A percentile compares a stretch with the other conserved stretches of the same genome.
Conservation (phyloP, 2,113 vertebrate species). For the Siniperca chuatsi region DNA sequence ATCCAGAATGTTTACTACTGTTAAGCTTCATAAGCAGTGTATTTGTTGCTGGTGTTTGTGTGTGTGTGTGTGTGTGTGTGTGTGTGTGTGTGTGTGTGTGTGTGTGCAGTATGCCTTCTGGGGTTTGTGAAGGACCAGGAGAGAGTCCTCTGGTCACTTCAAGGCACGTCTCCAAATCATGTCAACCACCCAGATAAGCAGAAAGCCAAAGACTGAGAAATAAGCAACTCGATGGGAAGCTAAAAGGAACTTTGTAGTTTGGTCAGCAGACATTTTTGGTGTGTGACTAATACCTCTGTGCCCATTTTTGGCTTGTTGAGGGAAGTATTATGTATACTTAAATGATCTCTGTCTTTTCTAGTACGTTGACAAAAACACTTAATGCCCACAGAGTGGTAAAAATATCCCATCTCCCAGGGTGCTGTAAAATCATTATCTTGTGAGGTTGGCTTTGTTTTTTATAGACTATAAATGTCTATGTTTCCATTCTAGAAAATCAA, state of each 20-base stretch:
- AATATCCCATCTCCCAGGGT: slow-evolving; percentile 64
- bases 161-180: slow-evolving; percentile 43
- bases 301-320: slow-evolving; percentile 49
- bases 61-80: neutral
- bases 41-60: neutral
- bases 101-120: slow-evolving; percentile 15
- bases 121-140: slow-evolving; percentile 32
- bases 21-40: slow-evolving; percentile 2
- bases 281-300: slow-evolving; percentile 19
- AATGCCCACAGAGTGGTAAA: slow-evolving; percentile 71
- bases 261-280: slow-evolving; percentile 55
- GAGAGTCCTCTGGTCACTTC: slow-evolving; percentile 54
- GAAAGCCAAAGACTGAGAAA: slow-evolving; percentile 52
- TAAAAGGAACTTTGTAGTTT: slow-evolving; percentile 32
- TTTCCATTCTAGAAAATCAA: slow-evolving; percentile 69
- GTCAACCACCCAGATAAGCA: slow-evolving; percentile 55
- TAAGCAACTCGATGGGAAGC: slow-evolving; percentile 48
- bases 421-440: slow-evolving; percentile 65
- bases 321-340: slow-evolving; percentile 50
- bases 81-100: slow-evolving; percentile 16
- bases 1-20: slow-evolving; percentile 14
- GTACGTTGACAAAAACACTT: slow-evolving; percentile 61
- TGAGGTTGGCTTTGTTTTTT: slow-evolving; percentile 58
- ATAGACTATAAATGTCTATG: slow-evolving; percentile 60
- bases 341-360: slow-evolving; percentile 51